A percentile compares a stretch with the other conserved stretches of the same genome.
Conservation (phyloP, 2,113 vertebrate species). For the Solea solea region DNA sequence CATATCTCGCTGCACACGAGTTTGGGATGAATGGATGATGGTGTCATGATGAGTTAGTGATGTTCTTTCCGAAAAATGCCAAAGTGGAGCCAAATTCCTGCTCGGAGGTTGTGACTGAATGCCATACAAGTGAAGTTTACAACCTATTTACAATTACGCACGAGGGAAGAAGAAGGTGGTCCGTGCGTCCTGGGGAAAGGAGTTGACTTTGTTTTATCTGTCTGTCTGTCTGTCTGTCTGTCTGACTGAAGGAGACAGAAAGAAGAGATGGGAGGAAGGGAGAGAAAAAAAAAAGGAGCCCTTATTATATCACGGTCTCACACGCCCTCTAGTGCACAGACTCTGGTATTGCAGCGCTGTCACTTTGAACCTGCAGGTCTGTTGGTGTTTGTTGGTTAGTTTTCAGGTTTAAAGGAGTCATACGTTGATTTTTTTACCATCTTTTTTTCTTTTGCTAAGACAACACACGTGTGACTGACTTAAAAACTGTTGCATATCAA, state of each 20-base stretch:
- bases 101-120: conserved; percentile 21
- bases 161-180: neutral
- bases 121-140: conserved; percentile 25
- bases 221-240: conserved; percentile 41
- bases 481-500: no score
- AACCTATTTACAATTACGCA: conserved; percentile 5
- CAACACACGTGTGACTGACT: no score
- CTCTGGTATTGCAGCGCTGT: conserved; percentile 27
- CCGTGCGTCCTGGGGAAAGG: neutral
- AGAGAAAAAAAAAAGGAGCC: conserved; percentile 22
- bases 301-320: conserved; percentile 72
- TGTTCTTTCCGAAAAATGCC: conserved; percentile 29
- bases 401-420: neutral
- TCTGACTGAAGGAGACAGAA: conserved; percentile 22
- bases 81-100: conserved; percentile 12
- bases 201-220: neutral
- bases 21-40: neutral
- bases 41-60: conserved; percentile 22
- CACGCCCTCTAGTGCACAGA: conserved; percentile 73
- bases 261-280: conserved; percentile 21
- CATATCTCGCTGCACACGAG: conserved; percentile 5
- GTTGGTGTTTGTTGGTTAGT: neutral
- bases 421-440: neutral
- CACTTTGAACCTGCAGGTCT: neutral
- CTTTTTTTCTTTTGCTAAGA: no score